These are phyloP conservation scores for Invenusta paracnida DNA, from an alignment of 2,888 invertebrate genomes.

Conservation along the genomic window DNA sequence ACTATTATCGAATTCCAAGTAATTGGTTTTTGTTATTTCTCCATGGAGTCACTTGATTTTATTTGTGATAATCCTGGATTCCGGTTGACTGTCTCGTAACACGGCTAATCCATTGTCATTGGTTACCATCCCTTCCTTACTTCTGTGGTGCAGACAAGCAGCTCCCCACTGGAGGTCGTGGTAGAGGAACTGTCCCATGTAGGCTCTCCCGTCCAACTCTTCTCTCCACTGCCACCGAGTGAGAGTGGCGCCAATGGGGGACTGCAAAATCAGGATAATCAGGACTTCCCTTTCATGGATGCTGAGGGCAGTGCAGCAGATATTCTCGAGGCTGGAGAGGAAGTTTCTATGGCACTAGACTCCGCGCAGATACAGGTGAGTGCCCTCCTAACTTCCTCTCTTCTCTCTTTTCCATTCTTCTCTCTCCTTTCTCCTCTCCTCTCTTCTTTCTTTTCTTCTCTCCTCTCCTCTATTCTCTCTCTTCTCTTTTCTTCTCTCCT, in stretches of 20 bases:
- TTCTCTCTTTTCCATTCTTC: background rate
- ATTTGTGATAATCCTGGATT: no score
- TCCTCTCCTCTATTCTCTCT: constrained; percentile 1
- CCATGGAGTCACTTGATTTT: no score
- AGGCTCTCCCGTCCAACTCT: background rate
- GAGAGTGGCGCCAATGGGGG: background rate
- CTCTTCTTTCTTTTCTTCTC: constrained; percentile 15
- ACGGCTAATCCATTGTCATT: no score
- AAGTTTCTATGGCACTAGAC: background rate
- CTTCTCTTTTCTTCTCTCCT: background rate
- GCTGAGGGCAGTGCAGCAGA: background rate
- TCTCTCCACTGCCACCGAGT: background rate
- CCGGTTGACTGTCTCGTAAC: no score
- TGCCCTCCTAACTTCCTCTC: no score
- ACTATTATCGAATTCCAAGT: no score
- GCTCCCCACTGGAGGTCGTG: background rate
- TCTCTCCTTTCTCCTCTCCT: background rate
- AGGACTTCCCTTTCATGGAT: background rate
- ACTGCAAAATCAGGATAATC: background rate
- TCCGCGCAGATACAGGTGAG: background rate
- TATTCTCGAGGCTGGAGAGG: background rate
- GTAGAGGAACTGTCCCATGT: background rate
- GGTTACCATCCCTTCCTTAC: no score
- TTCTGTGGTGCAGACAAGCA: no score
- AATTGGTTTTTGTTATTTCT: no score